Conservation (phyloP, 1,140 invertebrate genomes). For the Sminthurides bifidus region DNA sequence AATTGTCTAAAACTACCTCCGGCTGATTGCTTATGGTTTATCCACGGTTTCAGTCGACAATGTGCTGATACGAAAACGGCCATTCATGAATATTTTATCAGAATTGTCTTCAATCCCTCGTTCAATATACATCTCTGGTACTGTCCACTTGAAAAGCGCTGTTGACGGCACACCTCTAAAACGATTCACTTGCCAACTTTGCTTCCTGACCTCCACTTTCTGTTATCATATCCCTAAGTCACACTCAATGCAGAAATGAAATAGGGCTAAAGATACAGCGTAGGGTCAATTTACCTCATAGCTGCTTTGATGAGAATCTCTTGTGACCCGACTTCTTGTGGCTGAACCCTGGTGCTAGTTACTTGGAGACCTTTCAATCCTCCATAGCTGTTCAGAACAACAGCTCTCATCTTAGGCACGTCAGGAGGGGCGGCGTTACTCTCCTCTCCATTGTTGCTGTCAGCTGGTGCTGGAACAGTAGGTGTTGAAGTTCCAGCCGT, state of each 20-base stretch:
- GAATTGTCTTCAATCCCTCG: neutral
- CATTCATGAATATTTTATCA: too few relatives aligned
- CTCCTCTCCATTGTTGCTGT: too few relatives aligned
- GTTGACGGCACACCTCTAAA: neutral
- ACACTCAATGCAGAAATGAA: neutral
- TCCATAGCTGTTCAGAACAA: slow-evolving; percentile 16
- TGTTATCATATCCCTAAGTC: neutral
- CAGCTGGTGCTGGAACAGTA: neutral
- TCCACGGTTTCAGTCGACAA: too few relatives aligned
- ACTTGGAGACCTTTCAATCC: slow-evolving; percentile 21
- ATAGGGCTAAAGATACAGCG: neutral
- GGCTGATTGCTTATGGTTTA: too few relatives aligned
- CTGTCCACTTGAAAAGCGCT: neutral
- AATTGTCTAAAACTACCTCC: too few relatives aligned
- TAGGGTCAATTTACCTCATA: slow-evolving; percentile 8
- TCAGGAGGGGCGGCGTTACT: too few relatives aligned
- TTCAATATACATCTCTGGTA: neutral
- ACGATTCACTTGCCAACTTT: neutral
- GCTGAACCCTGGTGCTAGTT: neutral
- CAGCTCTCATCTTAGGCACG: slow-evolving; percentile 16
- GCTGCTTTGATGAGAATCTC: slow-evolving; percentile 10
- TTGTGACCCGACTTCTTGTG: neutral
- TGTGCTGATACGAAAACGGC: too few relatives aligned
- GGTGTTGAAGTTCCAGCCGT: slow-evolving; percentile 1
- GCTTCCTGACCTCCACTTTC: neutral